Evolutionary conservation across 2,113 vertebrate species (phyloP).

Genomic region (Galeopterus variegatus): DNA sequence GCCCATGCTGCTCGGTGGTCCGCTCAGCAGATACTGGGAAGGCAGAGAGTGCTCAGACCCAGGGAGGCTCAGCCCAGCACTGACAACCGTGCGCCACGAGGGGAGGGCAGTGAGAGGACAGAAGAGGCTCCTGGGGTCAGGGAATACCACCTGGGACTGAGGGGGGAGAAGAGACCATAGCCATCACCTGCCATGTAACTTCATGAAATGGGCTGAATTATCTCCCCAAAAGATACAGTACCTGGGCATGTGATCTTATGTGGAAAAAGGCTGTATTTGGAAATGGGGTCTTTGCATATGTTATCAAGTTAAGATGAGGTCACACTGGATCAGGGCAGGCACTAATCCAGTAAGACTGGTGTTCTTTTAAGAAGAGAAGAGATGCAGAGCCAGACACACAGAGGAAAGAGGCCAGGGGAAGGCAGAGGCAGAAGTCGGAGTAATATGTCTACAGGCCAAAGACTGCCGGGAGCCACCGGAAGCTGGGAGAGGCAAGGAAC

Average conservation of each 20-base stretch:
- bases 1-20: not conserved
- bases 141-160: not conserved
- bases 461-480: no score
- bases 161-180: not conserved
- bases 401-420: no score
- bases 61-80: not conserved
- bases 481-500: not conserved
- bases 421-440: no score
- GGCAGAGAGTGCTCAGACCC: not conserved
- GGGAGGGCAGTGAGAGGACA: not conserved
- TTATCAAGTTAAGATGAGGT: not conserved
- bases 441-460: no score
- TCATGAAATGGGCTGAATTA: accelerated
- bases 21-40: not conserved
- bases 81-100: not conserved
- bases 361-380: no score
- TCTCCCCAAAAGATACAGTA: not conserved
- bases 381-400: not conserved
- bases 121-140: not conserved
- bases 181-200: not conserved
- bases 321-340: accelerated
- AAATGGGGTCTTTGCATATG: not conserved
- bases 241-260: not conserved
- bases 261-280: not conserved
- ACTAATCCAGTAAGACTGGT: not conserved